Evolutionary conservation across 2,113 vertebrate genomes (phyloP), one percentile per base, ranked within the genome.

Genomic region (Heliornis fulica): DNA sequence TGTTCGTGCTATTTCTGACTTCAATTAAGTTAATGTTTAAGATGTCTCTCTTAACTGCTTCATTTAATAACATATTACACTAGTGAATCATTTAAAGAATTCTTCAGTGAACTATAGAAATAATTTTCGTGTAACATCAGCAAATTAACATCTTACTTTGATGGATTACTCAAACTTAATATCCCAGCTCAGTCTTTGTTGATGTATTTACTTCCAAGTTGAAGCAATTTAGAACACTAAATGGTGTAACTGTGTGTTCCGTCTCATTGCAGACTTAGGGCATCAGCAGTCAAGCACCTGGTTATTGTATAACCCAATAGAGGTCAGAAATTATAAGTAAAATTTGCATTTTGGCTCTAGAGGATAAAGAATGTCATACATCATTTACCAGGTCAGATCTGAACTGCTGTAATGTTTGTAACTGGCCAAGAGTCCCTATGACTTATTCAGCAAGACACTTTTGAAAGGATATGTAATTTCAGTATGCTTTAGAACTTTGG

Each of bases 121-220:
- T 96, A 53, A 75, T 93, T 96, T 96, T 86, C 78, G 68, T 92
- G 89, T 94, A 65, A 36, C 38, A 32, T 92, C 89, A 96, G 92
- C 83, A 81, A 59, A 94, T 85, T 36, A 89, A 57, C 56, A 32
- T 53, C 66, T 34, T 66, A 38, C 22, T 94, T 77, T 89, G 84
- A 95, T 88, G 38, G 96, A 83, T 77, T 94, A 72, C 36, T 90
- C 68, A 74, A 63, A 63, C 40, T 94, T 94, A 76, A 78, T 93
- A 88, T 81, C 93, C 65, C 46, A 11, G 29, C 54, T 93, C 17
- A 4, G 60, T 81, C 60, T 93, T 83, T 71, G 88, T 69, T 86
- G 81, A 89, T 83, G 26, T 65, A 87, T 95, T 96, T 96, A 74
- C 77, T 94, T 69, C 11, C 13, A 77, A 91, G 91, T 20, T 93